Base-by-base conservation (phyloP, 2,888 invertebrate species). In the Tetramorium bicarinatum region DNA sequence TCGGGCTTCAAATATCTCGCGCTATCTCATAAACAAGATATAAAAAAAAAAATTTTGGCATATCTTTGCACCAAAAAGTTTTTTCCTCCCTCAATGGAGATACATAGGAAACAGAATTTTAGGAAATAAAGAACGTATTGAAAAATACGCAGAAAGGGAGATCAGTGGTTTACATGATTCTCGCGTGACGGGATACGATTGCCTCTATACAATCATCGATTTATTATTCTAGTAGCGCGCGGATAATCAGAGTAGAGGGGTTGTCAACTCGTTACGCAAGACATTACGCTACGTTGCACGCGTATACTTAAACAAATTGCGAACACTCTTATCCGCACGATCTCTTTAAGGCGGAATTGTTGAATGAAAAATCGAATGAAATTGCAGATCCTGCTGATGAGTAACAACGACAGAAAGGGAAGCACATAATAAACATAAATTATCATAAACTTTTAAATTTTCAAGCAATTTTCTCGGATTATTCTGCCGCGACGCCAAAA, bases 211-310 rank as follows among this genome's bases (percentile, higher is more conserved):
- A 18, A 66, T 77, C n/a, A 69, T 59, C 18, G 56, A 69, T 49
- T 79, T n/a, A n/a, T 52, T 79, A 34, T 69, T 56, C 56, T 21
- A 49, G 38, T 1, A 25, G 18, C 15, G 29, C 47, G 62, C n/a
- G 9, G 21, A 34, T 34, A 34, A 75, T 75, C 34, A 75, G n/a
- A 6, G 21, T 52, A 64, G 38, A 52, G 34, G 75, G 34, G 18
- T 62, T 64, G 75, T 62, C 34, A 64, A 76, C 21, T 52, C 21
- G 21, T 76, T 76, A 76, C 49, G 21, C 18, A 52, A 76, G 62
- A n/a, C 25, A 25, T 52, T 52, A 41, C 21, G 21, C 61, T 47
- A 29, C 41, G 25, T 44, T 21, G 13, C n/a, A 49, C 25, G 41
- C 25, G 41, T 74, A 41, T 11, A 47, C 49, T 34, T 25, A 64